Conservation (phyloP, 1,140 invertebrate genomes). For the Gryon sp. region DNA sequence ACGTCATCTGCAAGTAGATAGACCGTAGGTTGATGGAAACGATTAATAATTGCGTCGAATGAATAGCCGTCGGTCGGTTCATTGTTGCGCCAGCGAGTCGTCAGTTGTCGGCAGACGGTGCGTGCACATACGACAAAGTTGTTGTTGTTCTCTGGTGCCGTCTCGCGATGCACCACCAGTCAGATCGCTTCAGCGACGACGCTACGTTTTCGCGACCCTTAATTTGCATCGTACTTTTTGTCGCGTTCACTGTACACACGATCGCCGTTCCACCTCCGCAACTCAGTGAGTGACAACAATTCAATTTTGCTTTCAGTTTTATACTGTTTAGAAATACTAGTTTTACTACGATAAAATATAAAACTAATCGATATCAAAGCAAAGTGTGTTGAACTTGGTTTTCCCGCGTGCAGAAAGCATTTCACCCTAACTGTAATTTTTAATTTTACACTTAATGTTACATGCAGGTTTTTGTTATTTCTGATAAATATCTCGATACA, state of each 20-base stretch:
- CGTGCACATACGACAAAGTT: constrained; percentile 42
- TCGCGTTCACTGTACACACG: constrained; percentile 25
- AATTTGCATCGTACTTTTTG: constrained; percentile 25
- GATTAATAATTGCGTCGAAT: constrained; percentile 58
- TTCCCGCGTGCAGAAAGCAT: constrained; percentile 26
- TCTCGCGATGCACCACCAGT: constrained; percentile 52
- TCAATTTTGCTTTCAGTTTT: constrained; percentile 11
- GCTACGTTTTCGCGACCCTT: constrained; percentile 25
- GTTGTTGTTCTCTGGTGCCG: constrained; percentile 45
- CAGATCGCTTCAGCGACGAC: constrained; percentile 23
- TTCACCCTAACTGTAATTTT: not conserved
- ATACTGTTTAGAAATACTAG: no score
- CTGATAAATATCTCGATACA: no score
- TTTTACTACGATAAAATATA: no score
- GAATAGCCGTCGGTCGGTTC: constrained; percentile 50
- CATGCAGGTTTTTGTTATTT: not conserved
- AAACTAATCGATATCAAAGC: constrained; percentile 49
- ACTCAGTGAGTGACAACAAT: constrained; percentile 40
- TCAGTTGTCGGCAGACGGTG: constrained; percentile 55
- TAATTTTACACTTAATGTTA: no score
- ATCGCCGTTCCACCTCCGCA: constrained; percentile 6
- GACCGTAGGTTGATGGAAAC: constrained; percentile 62
- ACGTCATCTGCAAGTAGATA: constrained; percentile 59
- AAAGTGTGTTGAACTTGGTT: constrained; percentile 52
- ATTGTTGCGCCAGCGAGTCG: constrained; percentile 60